phyloP scores from a whole-genome alignment of 2,113 vertebrate species.

The Aix galericulata region DNA sequence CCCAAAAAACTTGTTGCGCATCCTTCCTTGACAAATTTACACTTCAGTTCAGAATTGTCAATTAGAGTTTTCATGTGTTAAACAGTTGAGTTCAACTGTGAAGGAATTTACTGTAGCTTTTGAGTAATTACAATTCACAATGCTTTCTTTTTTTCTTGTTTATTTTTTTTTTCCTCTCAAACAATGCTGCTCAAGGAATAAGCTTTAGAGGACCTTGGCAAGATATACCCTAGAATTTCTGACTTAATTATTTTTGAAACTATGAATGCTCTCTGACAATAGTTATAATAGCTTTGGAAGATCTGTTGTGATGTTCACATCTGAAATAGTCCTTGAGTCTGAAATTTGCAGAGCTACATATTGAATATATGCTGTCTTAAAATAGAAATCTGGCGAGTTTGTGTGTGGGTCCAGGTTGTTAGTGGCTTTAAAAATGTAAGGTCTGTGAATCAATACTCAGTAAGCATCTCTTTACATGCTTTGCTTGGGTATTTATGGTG shows the following conservation, averaged over 20 bases:
- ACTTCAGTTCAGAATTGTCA: slow-evolving; percentile 78
- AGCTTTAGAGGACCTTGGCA: slow-evolving; percentile 71
- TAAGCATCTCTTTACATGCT: not conserved
- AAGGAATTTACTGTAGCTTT: slow-evolving; percentile 74
- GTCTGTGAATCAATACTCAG: not conserved
- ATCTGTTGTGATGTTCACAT: slow-evolving; percentile 15
- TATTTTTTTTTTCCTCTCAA: not conserved
- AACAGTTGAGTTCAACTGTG: slow-evolving; percentile 80
- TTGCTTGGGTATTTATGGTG: not conserved
- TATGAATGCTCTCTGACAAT: slow-evolving; percentile 27
- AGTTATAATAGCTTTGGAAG: slow-evolving; percentile 44
- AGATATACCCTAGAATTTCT: slow-evolving; percentile 48
- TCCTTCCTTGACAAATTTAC: slow-evolving; percentile 81
- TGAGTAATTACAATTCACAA: slow-evolving; percentile 70
- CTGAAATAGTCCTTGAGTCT: slow-evolving; percentile 22
- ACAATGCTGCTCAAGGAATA: slow-evolving; percentile 63
- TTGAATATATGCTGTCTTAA: not conserved
- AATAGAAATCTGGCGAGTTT: not conserved
- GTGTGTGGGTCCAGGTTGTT: not conserved
- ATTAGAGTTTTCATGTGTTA: slow-evolving; percentile 80
- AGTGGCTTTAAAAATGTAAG: not conserved
- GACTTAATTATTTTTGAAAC: slow-evolving; percentile 70
- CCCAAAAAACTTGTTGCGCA: slow-evolving; percentile 75
- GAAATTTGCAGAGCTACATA: not conserved
- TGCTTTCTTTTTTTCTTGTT: not conserved